These are phyloP conservation scores for Tylochromis polylepis DNA, from an alignment of 2,113 vertebrate species.

Conservation along the genomic window DNA sequence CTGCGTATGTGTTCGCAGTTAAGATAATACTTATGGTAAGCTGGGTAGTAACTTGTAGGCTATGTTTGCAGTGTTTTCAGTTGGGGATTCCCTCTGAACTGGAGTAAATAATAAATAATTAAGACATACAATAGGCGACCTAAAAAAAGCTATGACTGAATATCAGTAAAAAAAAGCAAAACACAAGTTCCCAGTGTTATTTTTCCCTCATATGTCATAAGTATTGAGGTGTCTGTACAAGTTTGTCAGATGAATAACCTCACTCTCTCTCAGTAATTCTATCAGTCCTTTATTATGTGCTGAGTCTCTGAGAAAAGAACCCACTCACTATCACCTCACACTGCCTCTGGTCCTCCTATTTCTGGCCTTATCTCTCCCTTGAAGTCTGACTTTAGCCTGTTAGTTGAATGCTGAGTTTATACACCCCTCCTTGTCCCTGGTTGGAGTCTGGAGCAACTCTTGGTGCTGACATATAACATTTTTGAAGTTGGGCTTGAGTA, in stretches of 20 bases:
- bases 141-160: background rate
- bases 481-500: slow-evolving; percentile 24
- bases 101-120: background rate
- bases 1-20: background rate
- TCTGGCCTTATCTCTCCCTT: slow-evolving; percentile 17
- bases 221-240: background rate
- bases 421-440: background rate
- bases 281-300: slow-evolving; percentile 5
- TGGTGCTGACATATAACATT: slow-evolving; percentile 11
- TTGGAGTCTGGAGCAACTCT: background rate
- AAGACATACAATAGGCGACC: background rate
- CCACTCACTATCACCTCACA: slow-evolving; percentile 31
- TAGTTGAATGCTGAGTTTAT: slow-evolving; percentile 5
- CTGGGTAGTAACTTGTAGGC: background rate
- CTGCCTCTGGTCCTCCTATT: slow-evolving; percentile 15
- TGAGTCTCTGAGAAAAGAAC: slow-evolving; percentile 15
- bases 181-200: background rate
- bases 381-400: background rate
- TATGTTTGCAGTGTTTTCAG: background rate
- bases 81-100: background rate
- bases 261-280: background rate
- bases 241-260: background rate
- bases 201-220: background rate
- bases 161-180: background rate
- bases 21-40: background rate